Percentiles rank a stretch among this genome's conserved stretches.
phyloP scores from a whole-genome alignment of 1,140 invertebrate genomes.

The Lanistes nyassanus region DNA sequence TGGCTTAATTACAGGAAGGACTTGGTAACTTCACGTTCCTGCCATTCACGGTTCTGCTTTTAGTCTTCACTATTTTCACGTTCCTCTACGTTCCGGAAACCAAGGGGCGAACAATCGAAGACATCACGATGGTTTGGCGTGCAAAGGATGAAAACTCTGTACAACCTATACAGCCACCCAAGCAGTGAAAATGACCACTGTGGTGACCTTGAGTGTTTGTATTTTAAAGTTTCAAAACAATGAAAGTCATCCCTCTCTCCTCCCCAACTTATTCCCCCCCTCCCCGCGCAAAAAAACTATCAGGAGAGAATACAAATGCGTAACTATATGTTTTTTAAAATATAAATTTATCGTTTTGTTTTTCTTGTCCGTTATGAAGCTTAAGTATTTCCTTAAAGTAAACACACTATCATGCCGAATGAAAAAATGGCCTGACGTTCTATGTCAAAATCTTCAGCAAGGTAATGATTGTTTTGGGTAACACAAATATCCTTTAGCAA shows the following conservation, averaged over 20 bases:
- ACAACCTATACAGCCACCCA: not conserved
- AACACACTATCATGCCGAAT: too few relatives aligned
- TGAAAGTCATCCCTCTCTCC: not conserved
- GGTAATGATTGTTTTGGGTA: too few relatives aligned
- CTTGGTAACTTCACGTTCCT: slow-evolving; percentile 70
- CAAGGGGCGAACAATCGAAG: slow-evolving; percentile 60
- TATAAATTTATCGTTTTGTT: not conserved
- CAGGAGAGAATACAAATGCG: not conserved
- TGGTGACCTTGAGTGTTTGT: too few relatives aligned
- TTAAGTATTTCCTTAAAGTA: too few relatives aligned
- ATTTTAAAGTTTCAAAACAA: not conserved
- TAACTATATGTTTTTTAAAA: not conserved
- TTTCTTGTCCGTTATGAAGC: too few relatives aligned
- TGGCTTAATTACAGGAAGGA: slow-evolving; percentile 50
- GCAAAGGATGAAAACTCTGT: not conserved
- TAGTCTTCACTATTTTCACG: slow-evolving; percentile 60
- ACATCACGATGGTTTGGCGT: slow-evolving; percentile 47
- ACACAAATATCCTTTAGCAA: too few relatives aligned
- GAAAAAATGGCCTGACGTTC: too few relatives aligned
- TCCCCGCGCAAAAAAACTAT: not conserved
- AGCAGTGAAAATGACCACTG: not conserved
- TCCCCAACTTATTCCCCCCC: not conserved
- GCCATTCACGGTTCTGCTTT: slow-evolving; percentile 63
- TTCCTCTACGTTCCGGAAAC: slow-evolving; percentile 62
- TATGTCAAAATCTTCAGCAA: too few relatives aligned